Conservation (phyloP, 2,113 vertebrate genomes). For the Podarcis muralis region DNA sequence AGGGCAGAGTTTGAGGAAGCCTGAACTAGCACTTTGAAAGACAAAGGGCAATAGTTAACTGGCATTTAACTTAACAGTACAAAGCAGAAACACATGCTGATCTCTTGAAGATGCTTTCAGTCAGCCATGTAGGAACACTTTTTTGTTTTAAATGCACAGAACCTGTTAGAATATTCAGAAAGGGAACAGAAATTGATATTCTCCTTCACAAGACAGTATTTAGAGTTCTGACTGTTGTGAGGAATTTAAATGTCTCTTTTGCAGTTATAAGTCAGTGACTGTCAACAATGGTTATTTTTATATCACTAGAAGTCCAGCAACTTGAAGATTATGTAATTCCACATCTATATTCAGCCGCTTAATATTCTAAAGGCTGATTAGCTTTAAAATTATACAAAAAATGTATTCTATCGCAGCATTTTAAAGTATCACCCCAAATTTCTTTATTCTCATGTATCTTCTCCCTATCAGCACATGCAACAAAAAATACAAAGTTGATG, state of each 20-base stretch:
- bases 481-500: constrained; percentile 31
- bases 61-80: neutral
- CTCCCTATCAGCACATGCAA: constrained; percentile 13
- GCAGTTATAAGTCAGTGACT: neutral
- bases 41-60: neutral
- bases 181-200: neutral
- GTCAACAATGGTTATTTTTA: constrained; percentile 16
- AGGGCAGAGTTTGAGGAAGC: no score
- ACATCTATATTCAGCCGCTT: constrained; percentile 43
- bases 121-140: neutral
- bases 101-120: constrained; percentile 2
- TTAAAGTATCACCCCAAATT: constrained; percentile 28
- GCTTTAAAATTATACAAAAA: neutral
- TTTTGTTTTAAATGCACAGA: neutral
- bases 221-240: neutral
- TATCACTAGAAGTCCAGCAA: constrained; percentile 26
- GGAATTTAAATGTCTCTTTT: neutral
- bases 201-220: neutral
- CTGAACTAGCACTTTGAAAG: neutral
- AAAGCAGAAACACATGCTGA: neutral
- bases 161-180: neutral
- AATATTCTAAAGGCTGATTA: neutral
- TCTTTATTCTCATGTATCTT: constrained; percentile 16
- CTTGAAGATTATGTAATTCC: constrained; percentile 31
- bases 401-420: constrained; percentile 4